phyloP scores from a whole-genome alignment of 2,888 invertebrate species.

The Drosophila anomalata region DNA sequence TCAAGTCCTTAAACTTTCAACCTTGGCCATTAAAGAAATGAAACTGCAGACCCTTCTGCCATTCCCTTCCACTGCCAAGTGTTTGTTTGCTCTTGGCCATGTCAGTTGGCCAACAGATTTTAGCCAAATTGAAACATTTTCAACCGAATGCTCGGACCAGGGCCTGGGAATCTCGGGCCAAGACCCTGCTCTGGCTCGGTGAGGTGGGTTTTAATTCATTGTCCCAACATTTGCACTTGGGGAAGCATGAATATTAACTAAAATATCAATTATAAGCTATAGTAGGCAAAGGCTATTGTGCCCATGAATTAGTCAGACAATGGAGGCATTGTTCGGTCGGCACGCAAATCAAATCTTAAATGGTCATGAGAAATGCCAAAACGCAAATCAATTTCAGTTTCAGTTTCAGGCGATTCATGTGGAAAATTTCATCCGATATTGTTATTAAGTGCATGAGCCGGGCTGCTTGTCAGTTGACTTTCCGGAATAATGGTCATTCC shows the following conservation, averaged over 20 bases:
- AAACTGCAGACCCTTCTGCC: background rate
- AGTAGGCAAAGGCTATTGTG: conserved; percentile 17
- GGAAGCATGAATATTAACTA: conserved; percentile 34
- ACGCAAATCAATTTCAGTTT: conserved; percentile 30
- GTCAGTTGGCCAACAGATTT: conserved; percentile 52
- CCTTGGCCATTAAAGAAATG: too few relatives aligned
- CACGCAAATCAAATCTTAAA: conserved; percentile 24
- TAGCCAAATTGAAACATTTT: conserved; percentile 60
- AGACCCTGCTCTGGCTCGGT: background rate
- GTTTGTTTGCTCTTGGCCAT: conserved; percentile 13
- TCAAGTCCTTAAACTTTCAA: too few relatives aligned
- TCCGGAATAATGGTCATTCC: background rate
- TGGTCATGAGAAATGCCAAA: conserved; percentile 26
- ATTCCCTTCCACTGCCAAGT: background rate
- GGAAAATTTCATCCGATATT: conserved; percentile 33
- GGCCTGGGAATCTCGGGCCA: background rate
- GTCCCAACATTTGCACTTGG: conserved; percentile 22
- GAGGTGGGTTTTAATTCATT: background rate
- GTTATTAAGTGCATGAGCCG: conserved; percentile 19
- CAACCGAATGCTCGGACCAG: conserved; percentile 1
- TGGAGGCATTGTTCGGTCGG: conserved; percentile 42
- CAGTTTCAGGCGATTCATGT: conserved; percentile 14
- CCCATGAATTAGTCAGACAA: conserved; percentile 40
- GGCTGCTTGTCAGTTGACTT: conserved; percentile 15
- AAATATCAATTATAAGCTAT: conserved; percentile 47